phyloP scores from a whole-genome alignment of 2,888 invertebrate genomes.

The Acrobasis suavella region DNA sequence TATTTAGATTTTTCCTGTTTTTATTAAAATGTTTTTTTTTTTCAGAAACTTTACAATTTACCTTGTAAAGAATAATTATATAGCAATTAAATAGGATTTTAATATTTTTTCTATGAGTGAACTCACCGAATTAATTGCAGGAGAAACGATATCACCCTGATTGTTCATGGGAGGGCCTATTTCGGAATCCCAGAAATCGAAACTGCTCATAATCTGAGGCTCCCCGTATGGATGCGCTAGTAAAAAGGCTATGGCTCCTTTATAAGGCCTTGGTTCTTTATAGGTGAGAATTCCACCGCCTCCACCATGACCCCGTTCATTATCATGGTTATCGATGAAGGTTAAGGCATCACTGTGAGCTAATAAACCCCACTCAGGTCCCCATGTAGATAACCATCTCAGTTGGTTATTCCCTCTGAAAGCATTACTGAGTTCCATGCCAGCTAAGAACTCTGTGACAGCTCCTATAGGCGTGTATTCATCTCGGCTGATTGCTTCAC shows the following conservation, averaged over 20 bases:
- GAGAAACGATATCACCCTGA: conserved; percentile 83
- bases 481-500: conserved; percentile 71
- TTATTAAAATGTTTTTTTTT: too few species aligned
- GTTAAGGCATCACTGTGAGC: conserved; percentile 81
- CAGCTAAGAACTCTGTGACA: conserved; percentile 86
- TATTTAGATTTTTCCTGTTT: too few species aligned
- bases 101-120: not conserved
- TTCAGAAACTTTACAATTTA: too few species aligned
- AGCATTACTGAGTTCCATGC: conserved; percentile 67
- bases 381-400: conserved; percentile 84
- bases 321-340: conserved; percentile 93
- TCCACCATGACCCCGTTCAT: conserved; percentile 86
- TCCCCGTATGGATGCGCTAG: conserved; percentile 92
- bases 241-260: conserved; percentile 91
- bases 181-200: conserved; percentile 84
- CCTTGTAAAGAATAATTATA: not conserved
- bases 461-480: conserved; percentile 82
- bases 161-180: conserved; percentile 86
- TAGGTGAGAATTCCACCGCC: conserved; percentile 83
- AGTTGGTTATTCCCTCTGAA: conserved; percentile 79
- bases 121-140: conserved; percentile 82
- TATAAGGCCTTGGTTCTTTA: conserved; percentile 86
- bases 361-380: conserved; percentile 85
- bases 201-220: conserved; percentile 94
- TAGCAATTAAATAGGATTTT: too few species aligned